Conservation (phyloP, 2,888 invertebrate species). For the Lathronympha strigana region DNA sequence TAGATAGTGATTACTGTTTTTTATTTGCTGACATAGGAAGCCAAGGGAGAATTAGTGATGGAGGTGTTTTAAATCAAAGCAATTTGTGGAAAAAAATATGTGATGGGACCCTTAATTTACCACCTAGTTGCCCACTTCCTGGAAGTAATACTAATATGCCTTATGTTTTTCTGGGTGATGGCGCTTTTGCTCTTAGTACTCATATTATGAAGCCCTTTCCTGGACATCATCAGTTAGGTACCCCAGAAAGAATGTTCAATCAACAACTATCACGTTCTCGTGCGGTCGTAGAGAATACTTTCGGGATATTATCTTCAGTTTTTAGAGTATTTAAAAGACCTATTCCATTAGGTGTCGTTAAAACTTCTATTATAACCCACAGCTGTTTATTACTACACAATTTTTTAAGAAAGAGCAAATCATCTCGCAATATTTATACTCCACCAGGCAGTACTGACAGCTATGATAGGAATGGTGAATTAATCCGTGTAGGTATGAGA, state of each 20-base stretch:
- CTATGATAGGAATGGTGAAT: neutral
- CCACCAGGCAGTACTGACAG: neutral
- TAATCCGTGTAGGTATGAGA: neutral
- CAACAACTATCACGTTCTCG: neutral
- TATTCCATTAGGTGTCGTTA: neutral
- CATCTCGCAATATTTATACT: neutral
- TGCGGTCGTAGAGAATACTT: slow-evolving; percentile 1
- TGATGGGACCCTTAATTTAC: neutral
- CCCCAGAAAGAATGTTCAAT: slow-evolving; percentile 19
- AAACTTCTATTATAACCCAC: neutral
- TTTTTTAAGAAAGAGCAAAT: slow-evolving; percentile 1
- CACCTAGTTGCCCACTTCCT: neutral
- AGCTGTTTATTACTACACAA: neutral
- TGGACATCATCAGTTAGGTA: slow-evolving; percentile 10
- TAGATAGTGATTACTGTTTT: slow-evolving; percentile 41
- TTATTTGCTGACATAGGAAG: slow-evolving; percentile 41
- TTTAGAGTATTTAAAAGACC: slow-evolving; percentile 2
- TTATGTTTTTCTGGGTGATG: slow-evolving; percentile 25
- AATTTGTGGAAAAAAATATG: slow-evolving; percentile 45
- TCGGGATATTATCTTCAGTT: neutral
- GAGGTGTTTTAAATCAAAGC: slow-evolving; percentile 45
- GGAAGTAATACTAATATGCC: slow-evolving; percentile 1
- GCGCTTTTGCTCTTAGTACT: slow-evolving; percentile 24
- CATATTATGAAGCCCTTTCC: slow-evolving; percentile 24
- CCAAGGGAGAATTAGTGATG: slow-evolving; percentile 41